Percentiles rank a stretch among this genome's conserved stretches.
These are phyloP conservation scores for Erebia palarica DNA, from an alignment of 2,888 invertebrate genomes.

Conservation along the genomic window DNA sequence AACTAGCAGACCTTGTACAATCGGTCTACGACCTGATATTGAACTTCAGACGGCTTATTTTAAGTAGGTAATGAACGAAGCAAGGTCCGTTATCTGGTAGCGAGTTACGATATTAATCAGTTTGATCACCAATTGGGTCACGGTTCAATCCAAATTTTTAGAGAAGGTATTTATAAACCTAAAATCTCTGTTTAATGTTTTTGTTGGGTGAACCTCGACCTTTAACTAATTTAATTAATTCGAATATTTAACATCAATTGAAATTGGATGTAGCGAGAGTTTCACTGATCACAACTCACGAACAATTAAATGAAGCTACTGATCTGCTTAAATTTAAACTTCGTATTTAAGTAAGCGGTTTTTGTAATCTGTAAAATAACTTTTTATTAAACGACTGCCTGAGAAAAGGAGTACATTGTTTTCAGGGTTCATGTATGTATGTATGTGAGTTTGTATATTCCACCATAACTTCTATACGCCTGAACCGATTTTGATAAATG, in stretches of 20 bases:
- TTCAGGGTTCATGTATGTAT: too few relatives aligned
- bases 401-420: too few relatives aligned
- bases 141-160: constrained; percentile 50
- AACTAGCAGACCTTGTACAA: constrained; percentile 30
- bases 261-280: constrained; percentile 31
- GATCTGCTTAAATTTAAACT: too few relatives aligned
- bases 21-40: constrained; percentile 52
- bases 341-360: too few relatives aligned
- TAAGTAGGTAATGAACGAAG: constrained; percentile 45
- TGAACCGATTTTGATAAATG: too few relatives aligned
- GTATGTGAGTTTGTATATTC: too few relatives aligned
- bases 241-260: constrained; percentile 39
- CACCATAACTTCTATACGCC: too few relatives aligned
- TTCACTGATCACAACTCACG: constrained; percentile 28
- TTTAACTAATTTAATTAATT: constrained; percentile 9
- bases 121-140: constrained; percentile 52
- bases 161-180: constrained; percentile 50
- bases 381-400: too few relatives aligned
- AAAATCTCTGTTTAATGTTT: constrained; percentile 37
- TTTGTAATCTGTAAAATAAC: background rate
- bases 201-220: constrained; percentile 3
- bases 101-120: constrained; percentile 39
- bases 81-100: constrained; percentile 54
- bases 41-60: constrained; percentile 55
- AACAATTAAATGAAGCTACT: background rate